A percentile compares a stretch with the other conserved stretches of the same genome.
Evolutionary conservation across 1,140 invertebrate species (phyloP).

Genomic region (Atopsyche davidsoni): DNA sequence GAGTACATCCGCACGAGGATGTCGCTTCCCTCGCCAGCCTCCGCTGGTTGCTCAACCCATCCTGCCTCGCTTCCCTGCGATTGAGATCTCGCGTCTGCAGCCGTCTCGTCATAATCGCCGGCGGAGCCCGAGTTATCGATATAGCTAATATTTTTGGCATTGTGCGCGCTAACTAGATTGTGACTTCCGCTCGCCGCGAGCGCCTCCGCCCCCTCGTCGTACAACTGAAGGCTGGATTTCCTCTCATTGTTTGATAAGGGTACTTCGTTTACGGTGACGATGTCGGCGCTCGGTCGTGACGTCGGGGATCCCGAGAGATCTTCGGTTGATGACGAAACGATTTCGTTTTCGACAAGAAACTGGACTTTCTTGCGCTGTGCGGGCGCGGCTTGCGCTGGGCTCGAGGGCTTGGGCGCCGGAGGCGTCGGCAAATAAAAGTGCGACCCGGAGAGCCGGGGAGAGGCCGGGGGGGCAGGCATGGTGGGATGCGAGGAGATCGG

Average conservation of each 20-base stretch:
- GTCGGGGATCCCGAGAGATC: conserved; percentile 1
- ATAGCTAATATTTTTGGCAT: conserved; percentile 18
- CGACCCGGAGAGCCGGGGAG: conserved; percentile 47
- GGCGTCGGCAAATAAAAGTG: conserved; percentile 62
- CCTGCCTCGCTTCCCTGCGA: conserved; percentile 15
- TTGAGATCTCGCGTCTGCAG: conserved; percentile 12
- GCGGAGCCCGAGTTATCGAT: not conserved
- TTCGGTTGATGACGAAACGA: conserved; percentile 28
- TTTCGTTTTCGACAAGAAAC: conserved; percentile 54
- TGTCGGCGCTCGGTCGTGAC: not conserved
- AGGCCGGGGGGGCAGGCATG: too few relatives aligned
- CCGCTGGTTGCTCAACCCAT: conserved; percentile 11
- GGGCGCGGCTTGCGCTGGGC: conserved; percentile 36
- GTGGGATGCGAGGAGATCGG: conserved; percentile 15
- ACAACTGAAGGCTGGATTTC: conserved; percentile 5
- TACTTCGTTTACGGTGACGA: conserved; percentile 6
- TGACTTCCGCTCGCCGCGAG: conserved; percentile 17
- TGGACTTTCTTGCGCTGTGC: conserved; percentile 52
- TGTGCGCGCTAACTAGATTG: conserved; percentile 21
- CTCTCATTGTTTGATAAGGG: conserved; percentile 13
- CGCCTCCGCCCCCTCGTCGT: conserved; percentile 3
- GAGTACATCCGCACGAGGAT: conserved; percentile 12
- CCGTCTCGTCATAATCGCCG: conserved; percentile 1
- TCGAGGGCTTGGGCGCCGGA: conserved; percentile 35
- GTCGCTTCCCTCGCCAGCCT: conserved; percentile 9